Conservation (phyloP, 2,888 invertebrate species). For the Aethes cnicana region DNA sequence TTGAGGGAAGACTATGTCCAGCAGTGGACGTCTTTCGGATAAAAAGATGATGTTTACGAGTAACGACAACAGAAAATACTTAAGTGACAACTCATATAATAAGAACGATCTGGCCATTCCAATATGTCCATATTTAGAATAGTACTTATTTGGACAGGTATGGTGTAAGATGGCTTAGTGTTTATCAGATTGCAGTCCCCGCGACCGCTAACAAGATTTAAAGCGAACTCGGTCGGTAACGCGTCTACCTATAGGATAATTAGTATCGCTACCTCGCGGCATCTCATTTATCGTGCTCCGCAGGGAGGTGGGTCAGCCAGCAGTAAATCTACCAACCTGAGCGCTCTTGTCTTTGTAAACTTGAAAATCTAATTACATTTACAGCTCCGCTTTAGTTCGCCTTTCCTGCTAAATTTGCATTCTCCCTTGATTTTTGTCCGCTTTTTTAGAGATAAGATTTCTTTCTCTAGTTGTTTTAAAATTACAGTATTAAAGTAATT, state of each 20-base stretch:
- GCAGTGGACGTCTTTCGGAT: no score
- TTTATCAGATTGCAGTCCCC: constrained; percentile 63
- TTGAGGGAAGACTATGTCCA: no score
- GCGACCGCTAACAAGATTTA: constrained; percentile 71
- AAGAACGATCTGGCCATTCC: no score
- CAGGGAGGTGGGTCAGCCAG: constrained; percentile 77
- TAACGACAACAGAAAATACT: no score
- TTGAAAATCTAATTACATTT: constrained; percentile 82
- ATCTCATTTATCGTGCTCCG: constrained; percentile 78
- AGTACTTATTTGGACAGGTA: no score
- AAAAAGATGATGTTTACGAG: no score
- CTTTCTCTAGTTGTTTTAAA: constrained; percentile 34
- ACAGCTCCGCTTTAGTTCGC: constrained; percentile 74
- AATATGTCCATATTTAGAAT: no score
- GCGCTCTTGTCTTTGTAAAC: constrained; percentile 80
- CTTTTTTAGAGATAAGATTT: constrained; percentile 54
- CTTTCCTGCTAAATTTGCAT: constrained; percentile 73
- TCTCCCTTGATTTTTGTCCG: constrained; percentile 67
- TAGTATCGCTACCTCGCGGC: constrained; percentile 79
- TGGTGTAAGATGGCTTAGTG: constrained; percentile 36
- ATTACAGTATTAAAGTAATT: constrained; percentile 28
- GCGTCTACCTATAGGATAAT: constrained; percentile 76
- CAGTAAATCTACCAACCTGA: constrained; percentile 81
- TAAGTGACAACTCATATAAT: no score
- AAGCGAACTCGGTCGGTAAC: constrained; percentile 61